These are phyloP conservation scores for Tubulanus polymorphus DNA, from an alignment of 2,888 invertebrate species.

Conservation along the genomic window DNA sequence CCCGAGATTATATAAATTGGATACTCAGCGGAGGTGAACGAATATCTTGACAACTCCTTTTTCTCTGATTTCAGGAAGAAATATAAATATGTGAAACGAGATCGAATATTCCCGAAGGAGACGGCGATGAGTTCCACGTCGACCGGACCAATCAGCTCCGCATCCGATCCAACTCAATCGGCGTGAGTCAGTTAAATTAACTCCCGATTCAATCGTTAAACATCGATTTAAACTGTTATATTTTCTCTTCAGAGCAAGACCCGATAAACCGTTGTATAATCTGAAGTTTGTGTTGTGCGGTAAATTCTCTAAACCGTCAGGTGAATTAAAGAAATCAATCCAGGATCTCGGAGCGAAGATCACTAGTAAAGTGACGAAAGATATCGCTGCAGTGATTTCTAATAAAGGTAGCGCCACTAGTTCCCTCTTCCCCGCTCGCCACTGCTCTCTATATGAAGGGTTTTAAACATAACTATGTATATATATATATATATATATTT, in stretches of 20 bases:
- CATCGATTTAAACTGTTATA: conserved; percentile 11
- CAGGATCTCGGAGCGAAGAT: conserved; percentile 73
- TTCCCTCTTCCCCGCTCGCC: too few species aligned
- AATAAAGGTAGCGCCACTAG: conserved; percentile 55
- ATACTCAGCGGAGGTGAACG: too few species aligned
- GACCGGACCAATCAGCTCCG: conserved; percentile 36
- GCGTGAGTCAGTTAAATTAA: background rate
- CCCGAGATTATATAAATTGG: too few species aligned
- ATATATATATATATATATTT: too few species aligned
- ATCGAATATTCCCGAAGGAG: conserved; percentile 43
- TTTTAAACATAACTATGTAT: too few species aligned
- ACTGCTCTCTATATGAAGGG: too few species aligned
- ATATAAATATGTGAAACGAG: conserved; percentile 50
- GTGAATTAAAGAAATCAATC: conserved; percentile 67
- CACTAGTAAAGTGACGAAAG: conserved; percentile 62
- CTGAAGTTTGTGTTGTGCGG: conserved; percentile 69
- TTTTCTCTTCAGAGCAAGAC: conserved; percentile 4
- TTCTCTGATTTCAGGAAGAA: conserved; percentile 50
- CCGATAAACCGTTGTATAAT: conserved; percentile 61
- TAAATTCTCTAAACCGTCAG: conserved; percentile 54
- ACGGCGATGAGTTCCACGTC: conserved; percentile 24
- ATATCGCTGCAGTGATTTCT: conserved; percentile 73
- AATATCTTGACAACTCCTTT: too few species aligned
- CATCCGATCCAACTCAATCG: conserved; percentile 21
- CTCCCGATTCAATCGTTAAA: too few species aligned